Evolutionary conservation across 2,113 vertebrate species (phyloP).

Genomic region (Tenebrosternarchus preto): DNA sequence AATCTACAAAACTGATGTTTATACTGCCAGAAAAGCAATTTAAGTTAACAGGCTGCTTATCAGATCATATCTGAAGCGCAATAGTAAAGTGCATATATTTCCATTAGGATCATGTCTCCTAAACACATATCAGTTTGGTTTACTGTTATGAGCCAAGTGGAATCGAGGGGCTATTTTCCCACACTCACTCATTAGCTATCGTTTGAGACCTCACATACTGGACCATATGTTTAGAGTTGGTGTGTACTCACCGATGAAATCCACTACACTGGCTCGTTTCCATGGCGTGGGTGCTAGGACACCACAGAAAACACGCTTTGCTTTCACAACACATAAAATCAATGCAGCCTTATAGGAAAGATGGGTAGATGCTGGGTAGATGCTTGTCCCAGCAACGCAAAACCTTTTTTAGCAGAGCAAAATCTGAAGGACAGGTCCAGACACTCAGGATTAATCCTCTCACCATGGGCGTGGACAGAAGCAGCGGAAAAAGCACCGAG

Average conservation of each 20-base stretch:
- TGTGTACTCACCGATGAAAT: conserved; percentile 38
- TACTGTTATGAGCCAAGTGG: neutral
- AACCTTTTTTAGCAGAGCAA: conserved; percentile 17
- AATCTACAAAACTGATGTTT: conserved; percentile 13
- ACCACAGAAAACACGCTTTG: conserved; percentile 2
- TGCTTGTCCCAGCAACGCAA: conserved; percentile 24
- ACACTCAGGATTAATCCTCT: conserved; percentile 27
- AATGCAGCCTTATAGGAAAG: conserved; percentile 15
- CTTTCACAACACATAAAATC: conserved; percentile 40
- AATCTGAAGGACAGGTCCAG: conserved; percentile 14
- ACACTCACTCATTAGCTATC: conserved; percentile 22
- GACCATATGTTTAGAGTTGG: neutral
- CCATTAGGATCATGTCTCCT: neutral
- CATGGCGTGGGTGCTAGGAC: neutral
- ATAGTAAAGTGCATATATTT: conserved; percentile 14
- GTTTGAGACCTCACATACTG: conserved; percentile 3
- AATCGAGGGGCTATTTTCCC: neutral
- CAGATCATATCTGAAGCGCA: conserved; percentile 1
- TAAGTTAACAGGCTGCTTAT: conserved; percentile 24
- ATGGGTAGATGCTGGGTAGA: conserved; percentile 23
- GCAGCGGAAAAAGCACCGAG: neutral
- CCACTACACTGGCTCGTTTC: conserved; percentile 24
- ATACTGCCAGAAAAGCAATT: conserved; percentile 27
- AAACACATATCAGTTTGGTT: neutral
- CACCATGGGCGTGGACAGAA: conserved; percentile 12